A percentile compares a stretch with the other conserved stretches of the same genome.
Evolutionary conservation across 2,888 invertebrate species (phyloP).

Genomic region (Dinocampus coccinellae): DNA sequence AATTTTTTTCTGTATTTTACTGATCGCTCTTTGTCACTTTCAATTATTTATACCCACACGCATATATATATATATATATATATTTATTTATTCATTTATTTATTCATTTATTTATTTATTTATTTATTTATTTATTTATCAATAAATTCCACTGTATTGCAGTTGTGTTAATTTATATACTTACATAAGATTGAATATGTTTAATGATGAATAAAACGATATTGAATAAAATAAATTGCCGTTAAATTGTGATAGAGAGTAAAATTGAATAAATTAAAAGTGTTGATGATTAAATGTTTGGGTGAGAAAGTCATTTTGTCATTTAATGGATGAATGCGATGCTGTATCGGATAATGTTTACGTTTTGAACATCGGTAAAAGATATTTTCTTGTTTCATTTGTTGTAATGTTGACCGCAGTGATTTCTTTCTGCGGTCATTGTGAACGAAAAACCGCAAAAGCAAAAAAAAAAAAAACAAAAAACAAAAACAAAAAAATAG

Average conservation of each 20-base stretch:
- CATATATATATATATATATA: too few relatives aligned
- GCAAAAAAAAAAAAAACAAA: too few relatives aligned
- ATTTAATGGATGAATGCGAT: slow-evolving; percentile 4
- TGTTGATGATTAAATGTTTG: too few relatives aligned
- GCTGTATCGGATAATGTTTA: slow-evolving; percentile 10
- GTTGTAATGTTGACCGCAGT: slow-evolving; percentile 48
- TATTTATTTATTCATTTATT: too few relatives aligned
- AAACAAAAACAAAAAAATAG: too few relatives aligned
- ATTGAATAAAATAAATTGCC: neutral
- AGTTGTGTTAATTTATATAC: neutral
- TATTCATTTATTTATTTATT: too few relatives aligned
- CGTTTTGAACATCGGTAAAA: neutral
- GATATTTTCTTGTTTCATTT: slow-evolving; percentile 23
- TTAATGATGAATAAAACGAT: neutral
- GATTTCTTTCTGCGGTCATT: slow-evolving; percentile 53
- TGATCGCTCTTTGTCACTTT: too few relatives aligned
- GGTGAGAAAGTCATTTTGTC: slow-evolving; percentile 17
- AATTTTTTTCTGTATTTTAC: too few relatives aligned
- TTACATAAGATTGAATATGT: neutral
- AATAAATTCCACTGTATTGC: neutral
- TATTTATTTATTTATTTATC: too few relatives aligned
- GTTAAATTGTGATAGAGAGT: neutral
- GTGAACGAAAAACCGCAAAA: slow-evolving; percentile 49
- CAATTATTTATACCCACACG: too few relatives aligned
- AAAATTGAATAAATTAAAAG: slow-evolving; percentile 10